Evolutionary conservation across 2,888 invertebrate species (phyloP), one percentile per base, ranked within the genome.

Genomic region (Cheilosia vulpina): DNA sequence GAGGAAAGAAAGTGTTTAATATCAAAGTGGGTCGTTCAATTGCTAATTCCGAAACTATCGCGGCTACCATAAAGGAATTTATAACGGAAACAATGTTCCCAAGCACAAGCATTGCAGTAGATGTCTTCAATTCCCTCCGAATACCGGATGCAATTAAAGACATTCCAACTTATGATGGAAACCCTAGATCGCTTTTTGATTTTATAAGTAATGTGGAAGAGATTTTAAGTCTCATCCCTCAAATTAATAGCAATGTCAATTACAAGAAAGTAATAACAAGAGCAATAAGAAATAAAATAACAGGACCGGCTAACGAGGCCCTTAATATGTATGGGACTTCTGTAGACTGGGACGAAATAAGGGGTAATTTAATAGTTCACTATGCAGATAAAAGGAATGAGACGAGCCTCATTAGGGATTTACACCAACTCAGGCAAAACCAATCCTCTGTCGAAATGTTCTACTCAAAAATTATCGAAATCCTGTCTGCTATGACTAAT

Each of bases 71-170:
- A 11, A 11, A 34, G 3, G 34, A 34, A 34, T 11, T 34, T 34
- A 34, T 11, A 11, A 34, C 34, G 34, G 34, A 34, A 34, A 34
- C 3, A 34, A 34, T 34, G 34, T 11, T 34, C 34, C 34, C 34
- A 34, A 34, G 11, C 11, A 11, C 34, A 34, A 34, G n/a, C 31
- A 38, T 60, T 38, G 47, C 57, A 19, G 24, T 19, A 24, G 78
- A 73, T 21, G 45, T 58, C 52, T 77, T 77, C 52, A 58, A 68
- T 38, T 21, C 38, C 38, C n/a, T 88, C 19, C 62, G 73, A 62
- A 75, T 87, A 15, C 87, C 87, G n/a, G 87, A 88, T 50, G 87
- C 84, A 31, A 60, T 87, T 13, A 87, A 87, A 34, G 82, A 87
- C 41, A 41, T 87, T 21, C 84, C 87, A 6, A 75, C 79, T 38